Evolutionary conservation across 2,113 vertebrate genomes (phyloP), one percentile per base, ranked within the genome.

Genomic region (Pseudorectes ferrugineus): DNA sequence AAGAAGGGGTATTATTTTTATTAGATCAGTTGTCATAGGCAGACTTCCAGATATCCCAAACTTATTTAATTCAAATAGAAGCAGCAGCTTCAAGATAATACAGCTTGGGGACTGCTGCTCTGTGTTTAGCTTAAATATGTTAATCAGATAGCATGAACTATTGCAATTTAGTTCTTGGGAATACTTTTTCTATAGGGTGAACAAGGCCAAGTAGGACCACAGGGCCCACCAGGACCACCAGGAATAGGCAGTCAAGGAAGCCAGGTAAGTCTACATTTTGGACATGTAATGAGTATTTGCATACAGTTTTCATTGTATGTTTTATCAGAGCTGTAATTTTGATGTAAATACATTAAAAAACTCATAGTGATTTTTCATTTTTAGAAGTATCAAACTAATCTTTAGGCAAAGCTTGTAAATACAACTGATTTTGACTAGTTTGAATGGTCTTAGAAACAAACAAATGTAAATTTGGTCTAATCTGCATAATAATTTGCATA

Each of bases 181-280:
- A 31, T 36, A 24, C 67, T 36, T 81, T 93, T 63, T 78, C 28
- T 65, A 11, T 80, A 99, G 99, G 98, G 99, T 29, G 98, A 98
- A 79, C 74, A 94, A 73, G 98, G 98, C 61, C 95, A 94, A 43
- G 80, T 90, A 61, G 99, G 99, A 83, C 97, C 96, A 28, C 67
- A 86, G 61, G 98, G 98, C 67, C 97, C 96, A 62, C 82, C 96
- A 42, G 99, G 99, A 58, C 93, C 84, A 22, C 97, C 97, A 22
- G 98, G 98, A 89, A 59, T 29, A 19, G 96, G 97, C 40, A 92
- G 11, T 86, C 97, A 68, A 93, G 98, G 97, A 49, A 95, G 92
- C 57, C 96, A 57, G 88, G 97, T 98, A 93, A 90, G 68, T 86
- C 43, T 59, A 16, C 5, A 7, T 46, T 84, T 89, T 85, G 61